Evolutionary conservation across 2,797 vertebrate genomes (phyloP).

Genomic region (Danio aesculapii): DNA sequence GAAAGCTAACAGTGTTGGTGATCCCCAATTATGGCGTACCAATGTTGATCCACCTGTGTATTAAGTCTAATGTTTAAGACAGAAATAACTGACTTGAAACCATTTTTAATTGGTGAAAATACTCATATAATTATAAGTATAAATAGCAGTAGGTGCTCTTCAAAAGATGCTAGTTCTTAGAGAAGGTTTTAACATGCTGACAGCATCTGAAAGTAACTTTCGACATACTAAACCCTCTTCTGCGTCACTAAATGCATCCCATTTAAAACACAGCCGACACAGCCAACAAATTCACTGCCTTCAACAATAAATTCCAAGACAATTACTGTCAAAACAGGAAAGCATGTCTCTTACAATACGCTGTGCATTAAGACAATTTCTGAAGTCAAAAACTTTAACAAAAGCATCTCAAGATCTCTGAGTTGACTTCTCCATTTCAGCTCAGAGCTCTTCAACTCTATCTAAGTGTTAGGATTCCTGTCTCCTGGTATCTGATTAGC

Average conservation of each 20-base stretch:
- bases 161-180: neutral
- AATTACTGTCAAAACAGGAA: conserved; percentile 31
- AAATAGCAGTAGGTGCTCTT: neutral
- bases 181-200: conserved; percentile 13
- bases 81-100: too few species aligned
- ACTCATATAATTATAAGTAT: neutral
- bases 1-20: too few species aligned
- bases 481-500: neutral
- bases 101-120: too few species aligned
- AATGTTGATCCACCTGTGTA: too few species aligned
- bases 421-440: neutral
- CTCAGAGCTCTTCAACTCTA: neutral
- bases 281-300: neutral
- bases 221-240: conserved; percentile 17
- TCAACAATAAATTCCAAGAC: conserved; percentile 8
- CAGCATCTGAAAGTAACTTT: conserved; percentile 2
- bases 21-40: too few species aligned
- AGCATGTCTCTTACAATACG: neutral
- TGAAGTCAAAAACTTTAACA: conserved; percentile 23
- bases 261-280: conserved; percentile 3
- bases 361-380: neutral
- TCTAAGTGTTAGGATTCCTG: neutral
- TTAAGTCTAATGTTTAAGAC: too few species aligned
- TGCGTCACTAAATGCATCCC: conserved; percentile 23
- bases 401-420: neutral